Percentiles rank a stretch among this genome's conserved stretches.
phyloP scores from a whole-genome alignment of 2,888 invertebrate genomes.

The Lasioglossum marginatum region DNA sequence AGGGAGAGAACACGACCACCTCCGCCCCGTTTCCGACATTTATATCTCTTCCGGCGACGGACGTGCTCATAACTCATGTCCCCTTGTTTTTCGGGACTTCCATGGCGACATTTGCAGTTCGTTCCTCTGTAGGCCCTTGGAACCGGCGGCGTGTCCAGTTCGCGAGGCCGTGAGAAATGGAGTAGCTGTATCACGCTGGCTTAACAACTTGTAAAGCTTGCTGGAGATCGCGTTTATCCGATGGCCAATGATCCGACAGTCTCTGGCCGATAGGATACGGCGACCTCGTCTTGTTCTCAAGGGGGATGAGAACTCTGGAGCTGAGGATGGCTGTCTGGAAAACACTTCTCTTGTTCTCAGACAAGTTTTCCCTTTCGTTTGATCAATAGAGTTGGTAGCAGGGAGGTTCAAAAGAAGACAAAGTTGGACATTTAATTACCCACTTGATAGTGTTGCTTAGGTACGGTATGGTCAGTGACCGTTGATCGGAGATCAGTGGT shows the following conservation, averaged over 20 bases:
- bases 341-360: not conserved
- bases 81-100: constrained; percentile 57
- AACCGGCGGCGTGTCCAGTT: not conserved
- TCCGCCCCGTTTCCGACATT: constrained; percentile 56
- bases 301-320: not conserved
- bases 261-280: not conserved
- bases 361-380: not conserved
- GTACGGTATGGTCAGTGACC: not conserved
- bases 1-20: not conserved
- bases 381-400: not conserved
- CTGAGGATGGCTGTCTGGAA: not conserved
- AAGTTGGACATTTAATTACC: not conserved
- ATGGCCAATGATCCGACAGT: constrained; percentile 13
- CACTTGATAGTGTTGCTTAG: not conserved
- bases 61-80: constrained; percentile 53
- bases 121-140: constrained; percentile 5
- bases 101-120: constrained; percentile 54
- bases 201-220: constrained; percentile 34
- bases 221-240: constrained; percentile 15
- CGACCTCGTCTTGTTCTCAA: not conserved
- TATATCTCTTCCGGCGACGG: constrained; percentile 60
- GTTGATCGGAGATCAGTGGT: not conserved
- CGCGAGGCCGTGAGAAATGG: constrained; percentile 27
- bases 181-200: constrained; percentile 14
- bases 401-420: not conserved